Evolutionary conservation across 2,888 invertebrate genomes (phyloP).

Genomic region (Brachylomia viminalis): DNA sequence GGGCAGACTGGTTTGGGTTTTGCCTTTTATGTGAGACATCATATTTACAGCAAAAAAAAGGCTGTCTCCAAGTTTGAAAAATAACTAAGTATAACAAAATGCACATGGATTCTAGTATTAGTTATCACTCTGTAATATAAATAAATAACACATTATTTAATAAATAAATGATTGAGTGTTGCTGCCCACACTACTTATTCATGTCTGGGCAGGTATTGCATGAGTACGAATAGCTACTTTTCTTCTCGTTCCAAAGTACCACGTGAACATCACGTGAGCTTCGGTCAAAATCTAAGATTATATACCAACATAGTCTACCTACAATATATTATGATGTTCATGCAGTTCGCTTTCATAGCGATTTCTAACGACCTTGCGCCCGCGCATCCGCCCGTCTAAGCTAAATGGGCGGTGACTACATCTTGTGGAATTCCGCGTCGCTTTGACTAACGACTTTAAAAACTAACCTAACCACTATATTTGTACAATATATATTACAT

Average conservation of each 20-base stretch:
- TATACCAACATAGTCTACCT: slow-evolving; percentile 7
- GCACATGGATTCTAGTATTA: background rate
- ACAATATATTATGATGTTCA: slow-evolving; percentile 60
- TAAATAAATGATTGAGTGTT: background rate
- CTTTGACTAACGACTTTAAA: slow-evolving; percentile 53
- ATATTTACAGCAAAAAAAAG: background rate
- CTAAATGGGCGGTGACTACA: slow-evolving; percentile 60
- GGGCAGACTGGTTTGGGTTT: too few relatives aligned
- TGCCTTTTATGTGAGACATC: background rate
- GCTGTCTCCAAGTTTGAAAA: background rate
- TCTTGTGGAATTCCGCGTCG: slow-evolving; percentile 62
- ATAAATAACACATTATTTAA: background rate
- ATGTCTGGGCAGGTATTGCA: background rate
- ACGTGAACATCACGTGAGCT: slow-evolving; percentile 4
- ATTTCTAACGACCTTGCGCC: slow-evolving; percentile 72
- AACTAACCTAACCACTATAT: slow-evolving; percentile 51
- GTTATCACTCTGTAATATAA: background rate
- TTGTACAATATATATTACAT: slow-evolving; percentile 9
- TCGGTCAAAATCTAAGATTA: background rate
- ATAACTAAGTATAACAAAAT: background rate
- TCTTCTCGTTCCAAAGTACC: background rate
- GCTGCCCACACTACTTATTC: background rate
- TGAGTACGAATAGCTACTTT: background rate
- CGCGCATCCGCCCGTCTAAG: slow-evolving; percentile 69
- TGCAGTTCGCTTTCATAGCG: slow-evolving; percentile 65